Base-by-base conservation (phyloP, 2,797 vertebrate species). In the Hippoglossus hippoglossus region DNA sequence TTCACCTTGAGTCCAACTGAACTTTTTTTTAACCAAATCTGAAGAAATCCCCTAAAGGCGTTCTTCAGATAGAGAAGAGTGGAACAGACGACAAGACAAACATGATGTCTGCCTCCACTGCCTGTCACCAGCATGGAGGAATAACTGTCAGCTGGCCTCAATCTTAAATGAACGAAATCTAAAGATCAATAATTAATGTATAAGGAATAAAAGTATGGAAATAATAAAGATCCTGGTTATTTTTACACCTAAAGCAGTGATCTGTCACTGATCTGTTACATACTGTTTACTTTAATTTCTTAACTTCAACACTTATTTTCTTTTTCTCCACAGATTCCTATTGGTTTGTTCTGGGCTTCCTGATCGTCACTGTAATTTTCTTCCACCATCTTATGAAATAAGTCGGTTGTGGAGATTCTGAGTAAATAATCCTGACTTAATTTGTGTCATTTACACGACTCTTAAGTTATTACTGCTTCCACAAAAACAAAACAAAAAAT, bases 331-430 rank as follows among this genome's bases (percentile, higher is more conserved):
- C 94, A 95, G 94, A 63, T 49, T 84, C 64, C 52, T 87, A 91
- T 24, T 89, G 79, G 89, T 86, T 86, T 77, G 16, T 92, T 46
- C 54, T 92, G 50, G 87, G 87, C 26, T 92, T 93, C 71, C 69
- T 94, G 82, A 8, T 87, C 51, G 50, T 94, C 79, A 94, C 94
- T 1, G 61, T 77, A 5, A 28, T 94, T 44, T 95, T 94, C 91
- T 91, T 94, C 82, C 88, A 92, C 79, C 91, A 94, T 66, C 85
- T 94, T 55, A 87, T 91, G 67, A 89, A 56, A 79, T 92, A 90
- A 68, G 18, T 71, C 19, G 21, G 4, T 15, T 3, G 28, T 1
- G 31, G 2, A 44, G 46, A 41, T 15, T 1, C 19, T 73, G 24
- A 5, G 15, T 4, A 26, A 9, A 51, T 68, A 1, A 28, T 26